Evolutionary conservation across 2,888 invertebrate species (phyloP).

Genomic region (Amphipyra tragopoginis): DNA sequence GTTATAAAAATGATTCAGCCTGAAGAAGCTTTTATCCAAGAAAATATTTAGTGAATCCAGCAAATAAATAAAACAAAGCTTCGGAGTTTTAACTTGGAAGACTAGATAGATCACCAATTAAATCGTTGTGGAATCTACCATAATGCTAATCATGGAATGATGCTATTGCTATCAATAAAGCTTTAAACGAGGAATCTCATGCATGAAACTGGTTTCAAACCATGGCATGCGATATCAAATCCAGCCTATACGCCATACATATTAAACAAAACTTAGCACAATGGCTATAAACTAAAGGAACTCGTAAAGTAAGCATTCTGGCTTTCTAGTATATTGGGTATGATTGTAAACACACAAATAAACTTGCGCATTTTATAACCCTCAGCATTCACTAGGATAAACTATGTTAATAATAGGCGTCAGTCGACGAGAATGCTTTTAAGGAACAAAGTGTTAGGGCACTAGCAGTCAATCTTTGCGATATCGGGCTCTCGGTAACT

Average conservation of each 20-base stretch:
- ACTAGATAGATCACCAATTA: slow-evolving; percentile 1
- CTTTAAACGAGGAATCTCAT: slow-evolving; percentile 14
- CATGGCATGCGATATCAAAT: slow-evolving; percentile 36
- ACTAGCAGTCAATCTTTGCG: slow-evolving; percentile 69
- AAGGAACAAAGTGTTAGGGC: slow-evolving; percentile 72
- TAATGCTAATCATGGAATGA: slow-evolving; percentile 28
- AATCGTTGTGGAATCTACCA: slow-evolving; percentile 16
- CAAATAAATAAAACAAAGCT: too few species aligned
- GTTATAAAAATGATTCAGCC: not conserved
- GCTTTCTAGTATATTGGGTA: slow-evolving; percentile 30
- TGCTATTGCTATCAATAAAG: slow-evolving; percentile 32
- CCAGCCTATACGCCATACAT: slow-evolving; percentile 12
- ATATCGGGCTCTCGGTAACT: slow-evolving; percentile 69
- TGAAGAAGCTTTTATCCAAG: too few species aligned
- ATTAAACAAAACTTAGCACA: slow-evolving; percentile 41
- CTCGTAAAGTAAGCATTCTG: slow-evolving; percentile 36
- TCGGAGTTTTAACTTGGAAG: not conserved
- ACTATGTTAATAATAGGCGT: slow-evolving; percentile 62
- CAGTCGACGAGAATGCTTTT: slow-evolving; percentile 71
- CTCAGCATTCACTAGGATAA: slow-evolving; percentile 39
- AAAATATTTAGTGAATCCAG: too few species aligned
- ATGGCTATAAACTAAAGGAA: slow-evolving; percentile 30
- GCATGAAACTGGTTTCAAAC: slow-evolving; percentile 19
- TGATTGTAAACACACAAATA: slow-evolving; percentile 40
- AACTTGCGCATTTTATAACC: slow-evolving; percentile 46